phyloP scores from a whole-genome alignment of 2,888 invertebrate genomes.

The Leptothorax acervorum region DNA sequence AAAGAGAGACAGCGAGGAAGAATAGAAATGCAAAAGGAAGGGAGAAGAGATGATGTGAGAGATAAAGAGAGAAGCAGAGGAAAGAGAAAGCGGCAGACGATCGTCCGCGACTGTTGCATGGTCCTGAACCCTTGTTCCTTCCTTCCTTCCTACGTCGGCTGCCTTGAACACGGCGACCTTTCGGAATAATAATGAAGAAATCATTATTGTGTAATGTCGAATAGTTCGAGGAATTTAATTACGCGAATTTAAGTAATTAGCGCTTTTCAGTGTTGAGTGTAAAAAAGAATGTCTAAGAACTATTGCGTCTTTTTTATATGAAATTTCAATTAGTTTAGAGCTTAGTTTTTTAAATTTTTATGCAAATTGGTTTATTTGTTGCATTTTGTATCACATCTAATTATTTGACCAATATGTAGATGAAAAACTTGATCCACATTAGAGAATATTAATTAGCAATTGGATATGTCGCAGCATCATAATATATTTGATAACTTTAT shows the following conservation, averaged over 20 bases:
- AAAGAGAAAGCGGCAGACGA: slow-evolving; percentile 51
- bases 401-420: background rate
- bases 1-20: slow-evolving; percentile 47
- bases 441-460: background rate
- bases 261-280: background rate
- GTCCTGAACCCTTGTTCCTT: slow-evolving; percentile 27
- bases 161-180: slow-evolving; percentile 4
- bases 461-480: background rate
- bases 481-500: background rate
- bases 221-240: background rate
- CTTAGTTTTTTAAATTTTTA: background rate
- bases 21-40: slow-evolving; percentile 38
- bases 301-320: background rate
- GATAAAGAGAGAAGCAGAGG: background rate
- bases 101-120: slow-evolving; percentile 44
- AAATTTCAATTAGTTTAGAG: background rate
- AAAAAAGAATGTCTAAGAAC: background rate
- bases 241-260: background rate
- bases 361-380: background rate
- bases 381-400: background rate
- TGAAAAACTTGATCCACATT: background rate
- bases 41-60: slow-evolving; percentile 11
- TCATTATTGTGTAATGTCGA: background rate
- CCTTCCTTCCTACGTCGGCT: slow-evolving; percentile 36
- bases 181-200: slow-evolving; percentile 27